phyloP scores from a whole-genome alignment of 2,888 invertebrate species.

The Tanypteryx hageni region DNA sequence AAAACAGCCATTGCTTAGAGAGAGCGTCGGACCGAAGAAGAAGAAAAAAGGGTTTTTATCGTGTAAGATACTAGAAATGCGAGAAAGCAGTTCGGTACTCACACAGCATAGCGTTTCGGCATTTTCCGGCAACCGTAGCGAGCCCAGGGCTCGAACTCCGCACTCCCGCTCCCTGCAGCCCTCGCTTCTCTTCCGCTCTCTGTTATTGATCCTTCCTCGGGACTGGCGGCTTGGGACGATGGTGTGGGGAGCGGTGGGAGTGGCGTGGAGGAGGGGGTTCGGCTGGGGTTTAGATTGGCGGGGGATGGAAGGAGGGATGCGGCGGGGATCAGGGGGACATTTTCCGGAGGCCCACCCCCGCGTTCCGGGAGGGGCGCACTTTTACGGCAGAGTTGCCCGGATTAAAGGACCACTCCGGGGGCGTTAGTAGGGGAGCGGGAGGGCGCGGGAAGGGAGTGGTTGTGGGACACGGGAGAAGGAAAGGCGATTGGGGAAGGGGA shows the following conservation, averaged over 20 bases:
- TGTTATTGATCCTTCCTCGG: conserved; percentile 51
- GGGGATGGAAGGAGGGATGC: background rate
- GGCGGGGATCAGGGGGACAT: conserved; percentile 26
- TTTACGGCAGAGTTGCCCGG: conserved; percentile 48
- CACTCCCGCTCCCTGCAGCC: background rate
- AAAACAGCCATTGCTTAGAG: too few species aligned
- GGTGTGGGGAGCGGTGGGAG: conserved; percentile 20
- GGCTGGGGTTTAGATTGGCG: background rate
- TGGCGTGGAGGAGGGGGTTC: background rate
- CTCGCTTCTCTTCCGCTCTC: background rate
- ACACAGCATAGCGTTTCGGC: background rate
- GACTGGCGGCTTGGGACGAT: conserved; percentile 20
- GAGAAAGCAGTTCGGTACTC: background rate
- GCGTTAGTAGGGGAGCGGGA: background rate
- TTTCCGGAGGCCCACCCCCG: conserved; percentile 50
- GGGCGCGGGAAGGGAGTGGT: background rate
- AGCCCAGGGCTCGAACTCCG: conserved; percentile 35
- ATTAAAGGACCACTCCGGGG: conserved; percentile 58
- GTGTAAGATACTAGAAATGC: background rate
- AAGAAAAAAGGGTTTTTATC: background rate
- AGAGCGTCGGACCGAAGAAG: background rate
- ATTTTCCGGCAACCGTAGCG: background rate
- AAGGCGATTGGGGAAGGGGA: background rate
- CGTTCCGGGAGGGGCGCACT: conserved; percentile 36
- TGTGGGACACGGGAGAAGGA: background rate